Percentiles rank a stretch among this genome's conserved stretches.
These are phyloP conservation scores for Apeltes quadracus DNA, from an alignment of 2,113 vertebrate species.

Conservation along the genomic window DNA sequence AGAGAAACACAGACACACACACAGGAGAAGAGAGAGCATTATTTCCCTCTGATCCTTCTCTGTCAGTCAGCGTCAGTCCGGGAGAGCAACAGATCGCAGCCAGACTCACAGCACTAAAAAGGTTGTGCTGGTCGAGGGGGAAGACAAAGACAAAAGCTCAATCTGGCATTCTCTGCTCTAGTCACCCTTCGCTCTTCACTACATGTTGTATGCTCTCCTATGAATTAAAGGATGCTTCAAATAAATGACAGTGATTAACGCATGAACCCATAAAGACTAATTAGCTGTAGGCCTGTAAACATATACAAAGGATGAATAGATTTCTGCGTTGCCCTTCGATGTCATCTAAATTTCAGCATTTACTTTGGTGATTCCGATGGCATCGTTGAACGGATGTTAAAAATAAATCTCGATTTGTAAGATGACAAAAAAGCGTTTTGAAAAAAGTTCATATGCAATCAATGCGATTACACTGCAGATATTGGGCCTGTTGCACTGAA, in stretches of 20 bases:
- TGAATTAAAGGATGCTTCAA: not conserved
- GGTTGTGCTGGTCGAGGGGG: not conserved
- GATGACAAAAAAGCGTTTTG: not conserved
- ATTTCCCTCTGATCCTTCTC: not conserved
- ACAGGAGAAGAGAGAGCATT: not conserved
- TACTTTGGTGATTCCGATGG: not conserved
- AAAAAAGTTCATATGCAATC: not conserved
- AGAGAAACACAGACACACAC: not conserved
- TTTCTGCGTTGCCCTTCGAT: not conserved
- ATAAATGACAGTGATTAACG: not conserved
- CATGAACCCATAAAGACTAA: not conserved
- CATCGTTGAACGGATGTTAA: not conserved
- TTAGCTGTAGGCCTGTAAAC: not conserved
- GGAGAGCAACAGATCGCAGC: not conserved
- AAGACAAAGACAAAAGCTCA: not conserved
- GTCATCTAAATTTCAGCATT: not conserved
- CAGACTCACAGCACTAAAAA: not conserved
- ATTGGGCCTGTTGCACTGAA: not conserved
- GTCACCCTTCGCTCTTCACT: not conserved
- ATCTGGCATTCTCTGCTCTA: not conserved
- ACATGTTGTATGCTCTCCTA: not conserved
- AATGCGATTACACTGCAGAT: not conserved
- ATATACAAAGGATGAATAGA: not conserved
- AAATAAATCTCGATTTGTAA: not conserved
- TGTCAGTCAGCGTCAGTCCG: not conserved